phyloP scores from a whole-genome alignment of 2,888 invertebrate genomes.

The Gymnocheta viridis region DNA sequence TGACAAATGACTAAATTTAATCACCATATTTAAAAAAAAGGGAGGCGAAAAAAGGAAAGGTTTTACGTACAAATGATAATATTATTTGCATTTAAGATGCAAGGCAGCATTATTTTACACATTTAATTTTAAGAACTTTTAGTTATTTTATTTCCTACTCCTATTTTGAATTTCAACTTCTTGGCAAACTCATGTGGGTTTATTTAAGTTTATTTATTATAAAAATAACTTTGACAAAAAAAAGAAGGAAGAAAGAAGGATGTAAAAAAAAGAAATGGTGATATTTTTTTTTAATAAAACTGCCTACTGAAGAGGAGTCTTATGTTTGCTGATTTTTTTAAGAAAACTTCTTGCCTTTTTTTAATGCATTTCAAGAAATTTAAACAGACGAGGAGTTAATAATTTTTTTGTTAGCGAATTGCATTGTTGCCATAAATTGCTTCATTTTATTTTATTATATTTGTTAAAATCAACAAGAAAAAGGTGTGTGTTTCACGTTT shows the following conservation, averaged over 20 bases:
- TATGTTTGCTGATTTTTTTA: not conserved
- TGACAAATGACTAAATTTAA: slow-evolving; percentile 68
- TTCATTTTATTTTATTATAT: not conserved
- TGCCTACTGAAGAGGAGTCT: not conserved
- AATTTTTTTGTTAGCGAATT: slow-evolving; percentile 19
- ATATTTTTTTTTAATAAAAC: slow-evolving; percentile 20
- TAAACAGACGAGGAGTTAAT: not conserved
- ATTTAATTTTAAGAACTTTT: slow-evolving; percentile 36
- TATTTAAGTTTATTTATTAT: slow-evolving; percentile 26
- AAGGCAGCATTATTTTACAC: slow-evolving; percentile 47
- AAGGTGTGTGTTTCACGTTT: slow-evolving; percentile 55
- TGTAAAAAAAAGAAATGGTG: slow-evolving; percentile 20
- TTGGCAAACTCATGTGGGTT: slow-evolving; percentile 45
- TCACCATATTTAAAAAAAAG: slow-evolving; percentile 59
- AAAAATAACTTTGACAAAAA: slow-evolving; percentile 5
- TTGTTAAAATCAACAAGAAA: slow-evolving; percentile 45
- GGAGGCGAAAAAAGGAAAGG: slow-evolving; percentile 25
- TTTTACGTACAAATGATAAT: slow-evolving; percentile 2
- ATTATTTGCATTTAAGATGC: slow-evolving; percentile 11
- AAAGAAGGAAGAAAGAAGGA: slow-evolving; percentile 39
- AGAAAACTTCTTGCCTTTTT: slow-evolving; percentile 39
- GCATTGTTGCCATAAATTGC: slow-evolving; percentile 8
- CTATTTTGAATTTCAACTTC: not conserved
- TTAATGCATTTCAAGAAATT: slow-evolving; percentile 8
- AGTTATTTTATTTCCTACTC: slow-evolving; percentile 16